Evolutionary conservation across 2,113 vertebrate species (phyloP), one percentile per base, ranked within the genome.

Genomic region (Setophaga petechia): DNA sequence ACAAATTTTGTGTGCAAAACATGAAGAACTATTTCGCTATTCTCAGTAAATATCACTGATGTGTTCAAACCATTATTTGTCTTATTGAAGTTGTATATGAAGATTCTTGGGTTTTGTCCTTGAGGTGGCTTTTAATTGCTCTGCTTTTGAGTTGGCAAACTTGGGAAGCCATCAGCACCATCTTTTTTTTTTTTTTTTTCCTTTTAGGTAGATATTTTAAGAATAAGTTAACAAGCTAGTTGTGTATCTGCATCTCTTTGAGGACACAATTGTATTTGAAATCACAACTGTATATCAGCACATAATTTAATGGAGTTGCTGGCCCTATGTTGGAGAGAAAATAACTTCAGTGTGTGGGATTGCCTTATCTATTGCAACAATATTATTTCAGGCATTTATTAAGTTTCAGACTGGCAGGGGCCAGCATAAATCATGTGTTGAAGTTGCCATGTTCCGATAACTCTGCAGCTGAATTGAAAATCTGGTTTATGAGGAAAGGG

Each of bases 371-470:
- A 6, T 81, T 78, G 54, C 62, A 79, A 52, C 35, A 72, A 35
- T 67, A 68, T 93, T 88, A 39, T 92, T 88, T 35, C n/a, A 83
- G 71, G 35, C 54, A 67, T 93, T 94, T 75, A 59, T 76, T 75
- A 65, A 88, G 44, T 76, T 87, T 90, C 66, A 85, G 74, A 43
- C 58, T 92, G 85, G 31, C 30, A 92, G 66, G 46, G 71, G 28
- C 76, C 51, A 39, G 25, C 31, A 27, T 93, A 77, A 90, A 81
- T 91, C 87, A 78, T 25, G 16, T 6, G 22, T 12, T 81, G 77
- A 78, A 72, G 58, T 37, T 61, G 47, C 74, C 44, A 7, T 41
- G 10, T 78, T 89, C 69, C 46, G 74, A 27, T 81, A 83, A 55
- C 13, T 8, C 7, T 43, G 10, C 21, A 62, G 51, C 27, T 18